Base-by-base conservation (phyloP, 1,140 invertebrate genomes). In the Diabrotica undecimpunctata region DNA sequence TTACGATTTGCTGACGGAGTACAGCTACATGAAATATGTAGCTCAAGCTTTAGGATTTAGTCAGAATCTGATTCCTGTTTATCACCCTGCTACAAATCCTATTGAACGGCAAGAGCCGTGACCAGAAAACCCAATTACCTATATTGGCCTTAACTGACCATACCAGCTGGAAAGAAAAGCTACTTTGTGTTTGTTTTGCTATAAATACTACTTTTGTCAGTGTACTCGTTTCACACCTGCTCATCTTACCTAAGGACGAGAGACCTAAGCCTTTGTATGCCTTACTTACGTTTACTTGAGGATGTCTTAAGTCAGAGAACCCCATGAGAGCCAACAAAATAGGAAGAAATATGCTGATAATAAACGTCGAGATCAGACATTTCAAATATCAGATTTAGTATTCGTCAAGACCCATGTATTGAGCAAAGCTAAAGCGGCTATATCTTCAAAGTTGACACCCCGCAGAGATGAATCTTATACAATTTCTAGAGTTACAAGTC, bases 41-140 rank as follows among this genome's bases (percentile, higher is more conserved):
- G 66, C 70, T 36, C 66, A 73, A 56, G 66, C 58, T 9, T 39
- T 79, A 7, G 74, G 67, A 0, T 72, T 79, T 5, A 64, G 65
- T 5, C 79, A 80, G 37, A 62, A 65, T 5, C 62, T 80, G 3
- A 78, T 73, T 52, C 79, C 78, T 1, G 74, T 72, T 4, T 77
- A 80, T 64, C 74, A 80, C 52, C 73, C 81, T 6, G 70, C 74
- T 39, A 67, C 76, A 0, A 81, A 81, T 57, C 77, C 77, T 0
- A 75, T 77, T 1, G 80, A 81, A 68, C 53, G n/a, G 79, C 0
- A 78, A 74, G 36, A 81, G 80, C 11, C 41, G 80, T 10, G n/a
- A n/a, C n/a, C n/a, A n/a, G n/a, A 81, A 81, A 54, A 59, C 72
- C n/a, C 79, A 79, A 62, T 68, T 80, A 1, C 58, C 73, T 0